Conservation (phyloP, 2,888 invertebrate species). For the Drosophila stalkeri region DNA sequence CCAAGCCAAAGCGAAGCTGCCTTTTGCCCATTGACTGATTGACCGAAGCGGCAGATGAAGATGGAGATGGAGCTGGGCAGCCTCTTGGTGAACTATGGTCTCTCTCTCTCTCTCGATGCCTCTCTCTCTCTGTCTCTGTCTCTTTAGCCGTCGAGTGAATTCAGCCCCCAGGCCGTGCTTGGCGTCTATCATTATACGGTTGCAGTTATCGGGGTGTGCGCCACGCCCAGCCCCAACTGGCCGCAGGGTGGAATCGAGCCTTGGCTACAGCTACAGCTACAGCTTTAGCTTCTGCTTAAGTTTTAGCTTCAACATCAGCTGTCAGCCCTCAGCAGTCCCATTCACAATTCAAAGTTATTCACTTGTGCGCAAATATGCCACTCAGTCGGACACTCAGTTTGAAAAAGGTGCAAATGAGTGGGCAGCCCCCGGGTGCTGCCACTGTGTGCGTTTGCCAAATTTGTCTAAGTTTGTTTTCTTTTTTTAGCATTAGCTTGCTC, state of each 20-base stretch:
- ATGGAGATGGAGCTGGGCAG: not conserved
- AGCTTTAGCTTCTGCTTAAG: slow-evolving; percentile 5
- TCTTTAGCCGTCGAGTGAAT: slow-evolving; percentile 25
- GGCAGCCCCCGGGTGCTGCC: slow-evolving; percentile 36
- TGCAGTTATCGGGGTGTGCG: slow-evolving; percentile 83
- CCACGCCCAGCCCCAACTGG: slow-evolving; percentile 58
- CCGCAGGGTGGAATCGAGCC: slow-evolving; percentile 49
- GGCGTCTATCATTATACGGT: slow-evolving; percentile 85
- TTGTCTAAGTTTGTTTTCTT: slow-evolving; percentile 50
- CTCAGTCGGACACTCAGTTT: slow-evolving; percentile 57
- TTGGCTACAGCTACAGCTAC: slow-evolving; percentile 13
- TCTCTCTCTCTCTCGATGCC: not conserved
- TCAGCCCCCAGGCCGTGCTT: slow-evolving; percentile 69
- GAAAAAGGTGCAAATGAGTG: slow-evolving; percentile 61
- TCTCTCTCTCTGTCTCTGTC: slow-evolving; percentile 4
- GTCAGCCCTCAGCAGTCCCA: slow-evolving; percentile 27
- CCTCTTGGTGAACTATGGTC: slow-evolving; percentile 48
- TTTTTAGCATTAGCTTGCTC: not conserved
- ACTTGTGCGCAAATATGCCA: slow-evolving; percentile 65
- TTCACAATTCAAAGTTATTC: slow-evolving; percentile 66
- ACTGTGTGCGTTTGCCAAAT: slow-evolving; percentile 58
- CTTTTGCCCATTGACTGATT: slow-evolving; percentile 73
- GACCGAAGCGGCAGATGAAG: slow-evolving; percentile 36
- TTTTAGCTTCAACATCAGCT: slow-evolving; percentile 25
- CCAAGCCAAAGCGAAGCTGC: slow-evolving; percentile 2